Conservation (phyloP, 2,888 invertebrate species). For the Philopedon plagiatum region DNA sequence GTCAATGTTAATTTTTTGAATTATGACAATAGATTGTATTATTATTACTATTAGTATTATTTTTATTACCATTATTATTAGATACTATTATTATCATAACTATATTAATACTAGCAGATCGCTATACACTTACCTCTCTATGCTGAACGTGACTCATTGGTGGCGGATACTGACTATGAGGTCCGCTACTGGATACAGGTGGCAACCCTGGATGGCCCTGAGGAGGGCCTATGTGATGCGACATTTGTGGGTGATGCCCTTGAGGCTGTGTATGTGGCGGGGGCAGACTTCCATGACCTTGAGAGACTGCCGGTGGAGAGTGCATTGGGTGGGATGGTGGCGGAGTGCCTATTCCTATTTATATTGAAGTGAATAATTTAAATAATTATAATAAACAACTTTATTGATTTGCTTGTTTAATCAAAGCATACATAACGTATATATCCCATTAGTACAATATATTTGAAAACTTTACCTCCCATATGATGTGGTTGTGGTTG, state of each 20-base stretch:
- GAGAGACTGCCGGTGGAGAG: conserved; percentile 60
- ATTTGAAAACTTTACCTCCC: conserved; percentile 18
- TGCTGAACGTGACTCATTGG: conserved; percentile 47
- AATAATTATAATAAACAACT: too few relatives aligned
- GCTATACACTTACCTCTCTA: conserved; percentile 45
- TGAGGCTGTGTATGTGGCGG: conserved; percentile 22
- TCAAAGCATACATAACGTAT: not conserved
- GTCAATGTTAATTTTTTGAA: too few relatives aligned
- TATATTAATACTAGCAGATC: too few relatives aligned
- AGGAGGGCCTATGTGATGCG: conserved; percentile 47
- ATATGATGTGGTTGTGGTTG: conserved; percentile 31
- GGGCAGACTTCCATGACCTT: conserved; percentile 44
- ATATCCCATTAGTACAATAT: too few relatives aligned
- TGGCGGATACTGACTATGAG: conserved; percentile 53
- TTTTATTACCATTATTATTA: too few relatives aligned
- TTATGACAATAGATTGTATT: too few relatives aligned
- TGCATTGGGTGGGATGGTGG: conserved; percentile 65
- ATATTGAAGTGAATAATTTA: not conserved
- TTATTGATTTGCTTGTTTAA: too few relatives aligned
- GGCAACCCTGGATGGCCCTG: conserved; percentile 62
- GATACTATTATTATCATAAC: too few relatives aligned
- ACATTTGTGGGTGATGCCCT: conserved; percentile 13
- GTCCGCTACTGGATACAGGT: conserved; percentile 44
- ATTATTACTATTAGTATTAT: too few relatives aligned
- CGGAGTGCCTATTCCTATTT: conserved; percentile 45